Evolutionary conservation across 2,797 vertebrate genomes (phyloP), one percentile per base, ranked within the genome.

Genomic region (Molossus molossus): DNA sequence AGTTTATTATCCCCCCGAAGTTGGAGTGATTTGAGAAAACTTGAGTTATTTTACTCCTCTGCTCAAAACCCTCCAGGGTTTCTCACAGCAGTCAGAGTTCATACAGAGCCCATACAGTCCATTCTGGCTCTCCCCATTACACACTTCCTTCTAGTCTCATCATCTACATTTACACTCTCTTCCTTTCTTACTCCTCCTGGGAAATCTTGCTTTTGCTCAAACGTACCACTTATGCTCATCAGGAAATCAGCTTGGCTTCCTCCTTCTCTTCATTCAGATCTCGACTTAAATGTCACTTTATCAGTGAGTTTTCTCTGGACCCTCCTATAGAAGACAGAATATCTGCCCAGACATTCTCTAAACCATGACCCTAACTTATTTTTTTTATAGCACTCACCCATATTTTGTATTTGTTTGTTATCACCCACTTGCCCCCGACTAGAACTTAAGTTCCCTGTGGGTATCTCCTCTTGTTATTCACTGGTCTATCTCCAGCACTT

Each of bases 341-440:
- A 69, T n/a, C 37, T 70, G 18, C 17, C 60, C 11, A 79, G 13
- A 15, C 4, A 53, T 95, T 40, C 33, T 88, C 37, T 90, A 87
- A 75, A 9, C 27, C 3, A 14, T 33, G 9, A 13, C 29, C 13
- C 64, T 55, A n/a, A 9, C 55, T 85, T 57, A 40, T 50, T 48
- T 70, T 3, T 72, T 69, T 79, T 29, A 62, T 80, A 33, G 4
- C 20, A 48, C 17, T 65, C 73, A 84, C 6, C 11, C 27, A 3
- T 50, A 60, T 81, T 64, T 88, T 60, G 17, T 84, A 40, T 77
- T 93, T 87, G n/a, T 88, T 58, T 79, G 29, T 84, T 77, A 65
- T 33, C n/a, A 37, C 21, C 48, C 69, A 20, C 25, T 18, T 23
- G 5, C 37, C 3, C n/a, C 48, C n/a, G 50, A 55, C 7, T 17